Percentiles rank a stretch among this genome's conserved stretches.
Evolutionary conservation across 2,888 invertebrate species (phyloP).

Genomic region (Gortyna flavago): DNA sequence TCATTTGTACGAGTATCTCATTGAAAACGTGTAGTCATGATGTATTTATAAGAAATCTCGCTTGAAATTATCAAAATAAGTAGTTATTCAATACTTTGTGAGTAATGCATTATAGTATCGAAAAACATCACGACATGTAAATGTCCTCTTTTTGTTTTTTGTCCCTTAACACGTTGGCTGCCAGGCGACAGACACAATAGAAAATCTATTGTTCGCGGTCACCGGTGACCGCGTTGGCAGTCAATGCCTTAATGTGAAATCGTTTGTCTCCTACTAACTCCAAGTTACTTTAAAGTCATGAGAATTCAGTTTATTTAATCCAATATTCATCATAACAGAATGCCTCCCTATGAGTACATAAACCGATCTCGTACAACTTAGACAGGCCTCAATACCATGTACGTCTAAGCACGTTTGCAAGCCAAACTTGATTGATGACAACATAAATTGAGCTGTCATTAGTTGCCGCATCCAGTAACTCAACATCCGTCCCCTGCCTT

Average conservation of each 20-base stretch:
- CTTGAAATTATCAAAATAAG: background rate
- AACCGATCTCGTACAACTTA: constrained; percentile 29
- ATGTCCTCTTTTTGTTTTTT: background rate
- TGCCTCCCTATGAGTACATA: constrained; percentile 9
- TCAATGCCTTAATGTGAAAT: too few species aligned
- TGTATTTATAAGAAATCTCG: background rate
- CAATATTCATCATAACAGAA: background rate
- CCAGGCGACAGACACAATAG: too few species aligned
- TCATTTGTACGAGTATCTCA: too few species aligned
- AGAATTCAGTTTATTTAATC: background rate
- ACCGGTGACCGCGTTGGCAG: too few species aligned
- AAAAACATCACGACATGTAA: background rate
- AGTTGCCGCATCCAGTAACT: constrained; percentile 68
- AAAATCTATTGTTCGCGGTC: too few species aligned
- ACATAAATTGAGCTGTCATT: constrained; percentile 49
- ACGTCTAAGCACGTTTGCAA: constrained; percentile 34
- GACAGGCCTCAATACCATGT: constrained; percentile 24
- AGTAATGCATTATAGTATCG: background rate
- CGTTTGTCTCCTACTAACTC: background rate
- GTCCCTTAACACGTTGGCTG: too few species aligned
- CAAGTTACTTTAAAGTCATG: background rate
- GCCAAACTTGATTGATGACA: constrained; percentile 54
- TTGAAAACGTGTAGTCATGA: background rate
- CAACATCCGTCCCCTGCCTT: constrained; percentile 71
- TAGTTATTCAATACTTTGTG: background rate